Evolutionary conservation across 2,888 invertebrate species (phyloP).

Genomic region (Bembecia ichneumoniformis): DNA sequence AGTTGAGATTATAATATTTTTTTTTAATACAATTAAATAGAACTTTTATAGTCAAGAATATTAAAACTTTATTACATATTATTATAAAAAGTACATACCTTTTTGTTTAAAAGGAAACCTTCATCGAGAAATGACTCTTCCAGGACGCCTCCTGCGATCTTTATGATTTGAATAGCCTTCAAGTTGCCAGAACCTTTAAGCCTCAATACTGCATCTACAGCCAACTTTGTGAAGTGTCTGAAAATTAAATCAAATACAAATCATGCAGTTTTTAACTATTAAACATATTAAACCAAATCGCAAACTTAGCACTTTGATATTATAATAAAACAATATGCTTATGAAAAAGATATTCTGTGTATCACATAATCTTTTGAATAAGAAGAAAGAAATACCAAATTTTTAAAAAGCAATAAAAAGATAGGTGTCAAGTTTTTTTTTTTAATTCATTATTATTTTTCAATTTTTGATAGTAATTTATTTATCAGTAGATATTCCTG

Average conservation of each 20-base stretch:
- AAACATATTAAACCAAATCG: neutral
- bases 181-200: constrained; percentile 96
- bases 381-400: no score
- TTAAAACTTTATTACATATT: neutral
- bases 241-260: constrained; percentile 10
- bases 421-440: no score
- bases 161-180: constrained; percentile 97
- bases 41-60: neutral
- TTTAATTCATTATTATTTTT: no score
- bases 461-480: no score
- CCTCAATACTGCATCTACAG: constrained; percentile 95
- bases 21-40: no score
- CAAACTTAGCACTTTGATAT: neutral
- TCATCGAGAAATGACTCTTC: constrained; percentile 97
- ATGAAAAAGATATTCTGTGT: neutral
- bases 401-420: no score
- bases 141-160: constrained; percentile 94
- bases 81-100: constrained; percentile 49
- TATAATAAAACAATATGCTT: constrained; percentile 1
- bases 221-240: constrained; percentile 90
- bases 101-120: constrained; percentile 95
- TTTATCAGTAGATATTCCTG: no score
- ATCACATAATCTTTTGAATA: no score
- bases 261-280: neutral
- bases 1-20: no score